These are phyloP conservation scores for Phrynocephalus versicolor DNA, from an alignment of 2,113 vertebrate genomes.

Conservation along the genomic window DNA sequence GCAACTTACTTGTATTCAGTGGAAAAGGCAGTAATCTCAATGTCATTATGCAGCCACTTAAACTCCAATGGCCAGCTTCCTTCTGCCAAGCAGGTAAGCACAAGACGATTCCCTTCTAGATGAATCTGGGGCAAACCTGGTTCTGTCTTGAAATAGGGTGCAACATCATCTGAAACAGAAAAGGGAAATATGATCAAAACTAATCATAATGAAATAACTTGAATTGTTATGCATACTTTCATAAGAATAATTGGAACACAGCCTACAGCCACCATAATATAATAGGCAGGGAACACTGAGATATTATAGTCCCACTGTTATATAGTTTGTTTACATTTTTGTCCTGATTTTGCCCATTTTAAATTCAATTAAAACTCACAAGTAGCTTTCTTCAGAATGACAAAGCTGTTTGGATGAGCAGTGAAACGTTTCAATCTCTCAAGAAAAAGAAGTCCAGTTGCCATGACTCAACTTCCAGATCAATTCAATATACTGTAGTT, in stretches of 20 bases:
- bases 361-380: too few relatives aligned
- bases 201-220: too few relatives aligned
- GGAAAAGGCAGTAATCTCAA: conserved; percentile 85
- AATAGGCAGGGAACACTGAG: neutral
- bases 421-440: too few relatives aligned
- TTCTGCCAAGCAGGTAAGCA: conserved; percentile 92
- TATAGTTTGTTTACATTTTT: too few relatives aligned
- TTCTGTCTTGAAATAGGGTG: conserved; percentile 84
- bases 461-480: too few relatives aligned
- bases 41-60: conserved; percentile 86
- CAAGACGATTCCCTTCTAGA: conserved; percentile 91
- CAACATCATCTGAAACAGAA: conserved; percentile 79
- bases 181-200: neutral
- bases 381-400: too few relatives aligned
- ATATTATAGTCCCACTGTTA: neutral
- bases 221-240: conserved; percentile 62
- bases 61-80: conserved; percentile 97
- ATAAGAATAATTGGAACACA: conserved; percentile 63
- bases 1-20: conserved; percentile 87
- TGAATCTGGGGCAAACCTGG: conserved; percentile 79
- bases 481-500: too few relatives aligned
- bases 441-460: too few relatives aligned
- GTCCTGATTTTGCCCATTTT: too few relatives aligned
- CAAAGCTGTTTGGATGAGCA: too few relatives aligned
- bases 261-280: neutral